Conservation (phyloP, 2,113 vertebrate genomes). For the Callospermophilus lateralis region DNA sequence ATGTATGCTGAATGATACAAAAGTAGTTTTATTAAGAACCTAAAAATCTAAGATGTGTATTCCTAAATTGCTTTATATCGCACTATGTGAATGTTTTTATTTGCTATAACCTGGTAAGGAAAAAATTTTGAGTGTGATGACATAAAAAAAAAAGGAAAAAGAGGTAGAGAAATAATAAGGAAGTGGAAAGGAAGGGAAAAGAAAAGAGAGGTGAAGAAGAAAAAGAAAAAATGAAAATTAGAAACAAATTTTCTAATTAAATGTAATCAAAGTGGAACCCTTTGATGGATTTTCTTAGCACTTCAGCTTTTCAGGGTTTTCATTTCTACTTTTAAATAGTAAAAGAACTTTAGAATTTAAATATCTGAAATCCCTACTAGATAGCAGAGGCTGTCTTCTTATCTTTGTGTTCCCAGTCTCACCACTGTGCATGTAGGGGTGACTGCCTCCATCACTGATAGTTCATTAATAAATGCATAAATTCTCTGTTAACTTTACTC, state of each 20-base stretch:
- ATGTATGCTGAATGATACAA: neutral
- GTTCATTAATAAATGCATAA: neutral
- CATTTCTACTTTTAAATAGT: neutral
- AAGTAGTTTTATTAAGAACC: neutral
- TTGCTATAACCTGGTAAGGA: neutral
- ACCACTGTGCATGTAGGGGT: rapidly evolving
- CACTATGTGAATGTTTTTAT: neutral
- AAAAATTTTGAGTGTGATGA: neutral
- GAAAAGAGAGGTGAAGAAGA: no score
- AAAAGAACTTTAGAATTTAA: neutral
- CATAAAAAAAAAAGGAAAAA: neutral
- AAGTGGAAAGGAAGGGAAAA: neutral
- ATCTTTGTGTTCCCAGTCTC: neutral
- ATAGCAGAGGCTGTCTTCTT: neutral
- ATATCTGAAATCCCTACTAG: neutral
- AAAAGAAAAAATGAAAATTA: neutral
- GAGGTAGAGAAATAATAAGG: neutral
- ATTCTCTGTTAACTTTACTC: conserved; percentile 11
- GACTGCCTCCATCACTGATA: neutral
- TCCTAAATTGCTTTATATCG: neutral
- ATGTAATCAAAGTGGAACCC: neutral
- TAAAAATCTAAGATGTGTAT: neutral
- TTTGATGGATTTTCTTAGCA: neutral
- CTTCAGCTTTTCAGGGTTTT: neutral
- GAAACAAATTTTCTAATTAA: neutral